phyloP scores from a whole-genome alignment of 2,888 invertebrate genomes.

The Myopa tessellatipennis region DNA sequence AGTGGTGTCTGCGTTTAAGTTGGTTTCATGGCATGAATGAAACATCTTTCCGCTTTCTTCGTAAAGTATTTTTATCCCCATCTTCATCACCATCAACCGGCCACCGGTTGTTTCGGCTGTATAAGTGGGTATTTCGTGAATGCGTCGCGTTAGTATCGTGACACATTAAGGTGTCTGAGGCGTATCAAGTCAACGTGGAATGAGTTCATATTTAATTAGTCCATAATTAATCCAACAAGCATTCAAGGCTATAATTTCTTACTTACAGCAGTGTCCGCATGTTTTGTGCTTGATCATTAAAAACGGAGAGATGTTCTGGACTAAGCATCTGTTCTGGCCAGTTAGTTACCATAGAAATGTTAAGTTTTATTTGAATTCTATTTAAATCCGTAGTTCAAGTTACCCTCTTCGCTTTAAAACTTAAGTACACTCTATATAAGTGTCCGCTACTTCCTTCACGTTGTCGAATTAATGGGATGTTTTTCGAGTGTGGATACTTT shows the following conservation, averaged over 20 bases:
- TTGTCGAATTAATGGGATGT: too few relatives aligned
- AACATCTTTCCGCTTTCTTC: slow-evolving; percentile 9
- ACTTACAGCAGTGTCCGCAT: not conserved
- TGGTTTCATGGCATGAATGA: slow-evolving; percentile 26
- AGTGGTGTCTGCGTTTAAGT: slow-evolving; percentile 4
- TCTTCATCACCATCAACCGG: not conserved
- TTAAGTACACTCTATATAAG: too few relatives aligned
- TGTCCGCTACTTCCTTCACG: too few relatives aligned
- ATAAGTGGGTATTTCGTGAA: not conserved
- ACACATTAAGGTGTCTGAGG: slow-evolving; percentile 26
- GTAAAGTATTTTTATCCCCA: not conserved
- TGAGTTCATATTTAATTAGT: slow-evolving; percentile 62
- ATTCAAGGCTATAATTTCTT: too few relatives aligned
- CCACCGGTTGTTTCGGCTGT: not conserved
- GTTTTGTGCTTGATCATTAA: not conserved
- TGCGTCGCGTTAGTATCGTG: not conserved
- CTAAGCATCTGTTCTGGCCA: too few relatives aligned
- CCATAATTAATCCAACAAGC: slow-evolving; percentile 55
- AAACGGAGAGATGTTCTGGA: too few relatives aligned
- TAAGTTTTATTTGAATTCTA: too few relatives aligned
- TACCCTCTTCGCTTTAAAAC: too few relatives aligned
- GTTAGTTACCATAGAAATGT: too few relatives aligned
- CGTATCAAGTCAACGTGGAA: slow-evolving; percentile 27
- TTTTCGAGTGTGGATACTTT: not conserved
- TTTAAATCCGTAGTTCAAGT: too few relatives aligned